These are phyloP conservation scores for Pseudococcus jackbeardsleyi DNA, from an alignment of 2,888 invertebrate genomes.

Conservation along the genomic window DNA sequence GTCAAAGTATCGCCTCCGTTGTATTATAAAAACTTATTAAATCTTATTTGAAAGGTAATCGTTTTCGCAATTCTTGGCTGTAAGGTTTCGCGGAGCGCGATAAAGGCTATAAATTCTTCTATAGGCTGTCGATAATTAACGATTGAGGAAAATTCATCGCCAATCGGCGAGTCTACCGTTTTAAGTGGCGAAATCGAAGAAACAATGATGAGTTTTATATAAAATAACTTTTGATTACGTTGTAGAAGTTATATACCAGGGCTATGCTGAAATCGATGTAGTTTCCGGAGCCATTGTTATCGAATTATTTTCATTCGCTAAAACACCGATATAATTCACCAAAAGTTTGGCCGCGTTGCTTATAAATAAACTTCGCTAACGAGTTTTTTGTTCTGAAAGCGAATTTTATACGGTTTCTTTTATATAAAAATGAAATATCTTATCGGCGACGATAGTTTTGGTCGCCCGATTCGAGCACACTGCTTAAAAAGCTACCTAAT, in stretches of 20 bases:
- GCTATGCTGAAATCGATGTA: background rate
- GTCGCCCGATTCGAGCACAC: background rate
- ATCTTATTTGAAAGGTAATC: background rate
- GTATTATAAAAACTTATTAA: slow-evolving; percentile 17
- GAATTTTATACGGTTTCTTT: background rate
- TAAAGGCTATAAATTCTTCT: background rate
- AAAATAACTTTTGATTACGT: background rate
- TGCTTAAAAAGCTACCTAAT: background rate
- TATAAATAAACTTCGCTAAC: background rate
- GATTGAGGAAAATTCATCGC: background rate
- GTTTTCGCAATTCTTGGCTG: background rate
- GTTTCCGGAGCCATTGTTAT: background rate
- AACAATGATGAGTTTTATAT: background rate
- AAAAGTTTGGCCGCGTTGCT: background rate
- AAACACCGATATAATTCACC: background rate
- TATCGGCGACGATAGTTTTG: background rate
- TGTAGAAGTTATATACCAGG: background rate
- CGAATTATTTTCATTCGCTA: slow-evolving; percentile 9
- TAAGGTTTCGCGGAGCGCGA: background rate
- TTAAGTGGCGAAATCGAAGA: slow-evolving; percentile 1
- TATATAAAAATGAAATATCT: background rate
- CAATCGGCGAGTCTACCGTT: background rate
- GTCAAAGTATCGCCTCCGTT: background rate
- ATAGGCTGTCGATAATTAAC: slow-evolving; percentile 3
- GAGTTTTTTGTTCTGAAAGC: background rate